Conservation (phyloP, 1,140 invertebrate species). For the Mercenaria mercenaria region DNA sequence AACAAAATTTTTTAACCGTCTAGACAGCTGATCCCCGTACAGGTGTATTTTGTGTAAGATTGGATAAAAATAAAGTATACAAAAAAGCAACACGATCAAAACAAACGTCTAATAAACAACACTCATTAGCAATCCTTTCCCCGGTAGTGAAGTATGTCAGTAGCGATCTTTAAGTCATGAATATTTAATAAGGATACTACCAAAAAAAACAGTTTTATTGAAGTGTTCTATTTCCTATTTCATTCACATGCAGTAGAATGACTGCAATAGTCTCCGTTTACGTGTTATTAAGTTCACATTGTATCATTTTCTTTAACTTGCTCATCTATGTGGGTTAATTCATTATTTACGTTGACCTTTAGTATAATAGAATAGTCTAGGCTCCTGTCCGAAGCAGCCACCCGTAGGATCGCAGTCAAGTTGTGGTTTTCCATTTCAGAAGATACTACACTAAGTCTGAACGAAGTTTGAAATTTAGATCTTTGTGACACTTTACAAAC, state of each 20-base stretch:
- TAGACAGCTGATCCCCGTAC: too few relatives aligned
- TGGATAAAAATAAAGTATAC: too few relatives aligned
- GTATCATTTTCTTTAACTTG: conserved; percentile 4
- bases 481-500: conserved; percentile 6
- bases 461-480: neutral
- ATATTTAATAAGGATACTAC: too few relatives aligned
- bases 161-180: too few relatives aligned
- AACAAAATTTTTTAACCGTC: too few relatives aligned
- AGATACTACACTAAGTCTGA: neutral
- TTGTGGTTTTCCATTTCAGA: neutral
- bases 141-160: too few relatives aligned
- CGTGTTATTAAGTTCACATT: neutral
- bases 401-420: neutral
- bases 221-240: too few relatives aligned
- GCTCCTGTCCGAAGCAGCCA: neutral
- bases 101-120: too few relatives aligned
- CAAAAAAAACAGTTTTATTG: too few relatives aligned
- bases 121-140: too few relatives aligned
- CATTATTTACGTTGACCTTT: neutral
- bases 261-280: neutral
- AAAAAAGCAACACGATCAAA: too few relatives aligned
- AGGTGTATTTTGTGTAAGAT: too few relatives aligned
- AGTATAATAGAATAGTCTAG: neutral
- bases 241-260: neutral
- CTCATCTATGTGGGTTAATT: neutral